Evolutionary conservation across 1,140 invertebrate species (phyloP), one percentile per base, ranked within the genome.

Genomic region (Psilanteris sp.): DNA sequence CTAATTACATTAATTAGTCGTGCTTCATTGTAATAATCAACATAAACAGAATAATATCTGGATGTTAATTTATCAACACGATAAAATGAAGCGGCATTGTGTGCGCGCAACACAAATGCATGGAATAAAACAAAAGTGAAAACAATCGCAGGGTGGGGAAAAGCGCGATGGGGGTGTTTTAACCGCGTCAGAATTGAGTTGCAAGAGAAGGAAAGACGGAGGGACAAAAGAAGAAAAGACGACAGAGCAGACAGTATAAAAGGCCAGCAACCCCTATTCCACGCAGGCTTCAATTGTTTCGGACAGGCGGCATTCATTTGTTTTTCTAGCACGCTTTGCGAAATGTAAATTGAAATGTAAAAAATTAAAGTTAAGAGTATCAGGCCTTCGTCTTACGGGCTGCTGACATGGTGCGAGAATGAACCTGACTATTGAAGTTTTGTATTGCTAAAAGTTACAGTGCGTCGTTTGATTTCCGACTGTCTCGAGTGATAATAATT

Each of bases 231-330:
- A 36, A 22, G 31, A 29, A 62, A 36, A 27, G 39, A 46, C 37
- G 29, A 36, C 37, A 54, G 41, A 37, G 66, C 34, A 59, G 75
- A 70, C 44, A 73, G 75, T 75, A 83, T 82, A 83, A 83, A 83
- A 80, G 76, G 81, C 79, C 57, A 82, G 81, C 81, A 81, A 79
- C 79, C 78, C 79, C 78, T 79, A 77, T 73, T 81, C 72, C 75
- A 81, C 71, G 74, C 75, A 78, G 73, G 57, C 77, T 82, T 82
- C 83, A 83, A 83, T 85, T 85, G 83, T 86, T 86, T 83, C 80
- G 82, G 73, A 68, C 77, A 82, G 79, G 79, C 79, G 77, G 72
- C 73, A 75, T 78, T 83, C 79, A 78, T 82, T 81, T 84, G 78
- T 84, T 83, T 82, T 83, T 83, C 72, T 81, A 81, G 77, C 75